Evolutionary conservation across 2,797 vertebrate species (phyloP), one percentile per base, ranked within the genome.

Genomic region (Morelia viridis): DNA sequence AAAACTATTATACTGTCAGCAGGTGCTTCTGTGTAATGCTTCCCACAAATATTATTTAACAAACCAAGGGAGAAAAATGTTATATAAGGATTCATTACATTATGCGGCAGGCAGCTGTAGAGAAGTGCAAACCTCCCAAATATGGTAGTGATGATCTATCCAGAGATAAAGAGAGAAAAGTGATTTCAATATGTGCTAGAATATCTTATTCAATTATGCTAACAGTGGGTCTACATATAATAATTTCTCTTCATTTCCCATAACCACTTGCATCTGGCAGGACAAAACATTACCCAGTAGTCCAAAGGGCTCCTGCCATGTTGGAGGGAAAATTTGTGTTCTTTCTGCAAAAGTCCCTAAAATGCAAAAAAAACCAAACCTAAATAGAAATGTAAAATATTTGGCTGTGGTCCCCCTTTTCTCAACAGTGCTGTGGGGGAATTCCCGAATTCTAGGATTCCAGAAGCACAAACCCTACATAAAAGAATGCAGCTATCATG

Each of bases 1-100:
- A 96, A 92, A 22, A 91, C 93, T 89, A 17, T 96, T 96, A 94
- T 58, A 57, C 12, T 95, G 95, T 11, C 97, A 97, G 96, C 92
- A 95, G 95, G 95, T 65, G 83, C 90, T 96, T 89, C 91, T 1
- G 0, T 7, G 61, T 88, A 93, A 85, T 88, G 58, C 87, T 93
- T 41, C 0, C 62, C 53, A 91, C 53, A 92, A 88, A 86, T 93
- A 91, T 92, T 93, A 95, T 85, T 95, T 96, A 94, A 93, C 88
- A 28, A 88, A 5, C 68, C 6, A 92, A 94, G 90, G 89, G 91
- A 76, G 1, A 88, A 28, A 90, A 4, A 87, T 3, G 31, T 17
- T 90, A 26, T 58, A 28, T 80, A 85, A 41, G 89, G 89, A 26
- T 58, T 57, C 88, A 92, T 62, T 94, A 85, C 1, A 0, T 92